A percentile compares a stretch with the other conserved stretches of the same genome.
These are phyloP conservation scores for Phoxinus dragarum DNA, from an alignment of 2,797 vertebrate genomes.

Conservation along the genomic window DNA sequence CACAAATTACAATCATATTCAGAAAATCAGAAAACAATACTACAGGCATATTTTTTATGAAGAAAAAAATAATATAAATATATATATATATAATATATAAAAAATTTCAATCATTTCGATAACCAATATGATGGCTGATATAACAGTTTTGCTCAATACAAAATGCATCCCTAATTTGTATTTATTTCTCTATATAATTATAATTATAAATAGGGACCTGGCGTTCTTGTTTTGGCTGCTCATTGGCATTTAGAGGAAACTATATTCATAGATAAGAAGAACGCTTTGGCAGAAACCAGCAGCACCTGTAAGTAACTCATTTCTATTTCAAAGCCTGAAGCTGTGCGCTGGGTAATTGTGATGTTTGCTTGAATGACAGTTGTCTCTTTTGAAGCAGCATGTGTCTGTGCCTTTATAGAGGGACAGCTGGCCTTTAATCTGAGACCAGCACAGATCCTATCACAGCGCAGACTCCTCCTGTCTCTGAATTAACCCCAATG, in stretches of 20 bases:
- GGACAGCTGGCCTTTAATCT: constrained; percentile 60
- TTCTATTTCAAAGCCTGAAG: constrained; percentile 64
- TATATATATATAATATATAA: no score
- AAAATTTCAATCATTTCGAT: background rate
- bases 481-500: constrained; percentile 13
- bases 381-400: constrained; percentile 60
- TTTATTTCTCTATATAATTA: background rate
- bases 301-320: constrained; percentile 63
- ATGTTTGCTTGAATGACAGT: constrained; percentile 54
- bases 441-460: constrained; percentile 31
- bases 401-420: constrained; percentile 54
- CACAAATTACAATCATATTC: background rate
- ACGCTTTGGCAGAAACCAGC: constrained; percentile 46
- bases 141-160: constrained; percentile 16
- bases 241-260: constrained; percentile 4
- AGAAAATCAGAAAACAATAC: background rate
- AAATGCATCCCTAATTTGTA: background rate
- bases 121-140: background rate
- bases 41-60: background rate
- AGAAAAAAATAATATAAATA: no score
- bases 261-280: constrained; percentile 31
- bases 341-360: constrained; percentile 52
- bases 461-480: constrained; percentile 1
- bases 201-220: background rate
- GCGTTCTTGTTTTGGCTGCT: background rate